Evolutionary conservation across 2,113 vertebrate species (phyloP), one percentile per base, ranked within the genome.

Genomic region (Oncorhynchus clarkii): DNA sequence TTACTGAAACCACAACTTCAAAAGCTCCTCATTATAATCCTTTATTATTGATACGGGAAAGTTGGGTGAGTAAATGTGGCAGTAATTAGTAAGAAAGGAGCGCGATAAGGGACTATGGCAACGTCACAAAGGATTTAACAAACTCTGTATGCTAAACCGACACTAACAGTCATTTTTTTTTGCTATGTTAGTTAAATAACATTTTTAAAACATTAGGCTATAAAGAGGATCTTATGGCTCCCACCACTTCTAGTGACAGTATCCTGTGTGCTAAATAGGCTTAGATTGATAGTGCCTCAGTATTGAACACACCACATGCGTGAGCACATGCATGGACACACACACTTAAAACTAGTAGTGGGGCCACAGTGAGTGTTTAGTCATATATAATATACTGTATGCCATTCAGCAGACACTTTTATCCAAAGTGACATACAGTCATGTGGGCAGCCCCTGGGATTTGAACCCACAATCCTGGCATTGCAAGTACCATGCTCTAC

Each of bases 1-100:
- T 89, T 88, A 89, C 84, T 87, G 81, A 82, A 88, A 78, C 78
- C 84, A 69, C 76, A 65, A 88, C 88, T 87, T 90, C 88, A 89
- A 90, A 89, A 83, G 73, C 26, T 71, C 70, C 65, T 85, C 85
- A 80, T 88, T 86, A 81, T 88, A 89, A 90, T 90, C 80, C 88
- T 87, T 71, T 80, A 87, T 88, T 86, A 90, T 89, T 86, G 80
- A 90, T 82, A 87, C 82, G 78, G 76, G 69, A 72, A 70, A 34
- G 60, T 75, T 69, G 77, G 82, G 83, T 85, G 39, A 39, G 39
- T 9, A 39, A 39, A 39, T 39, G 39, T 39, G 39, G 6, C 6
- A 39, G 8, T 39, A 9, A 39, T 39, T 39, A 39, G 39, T 39
- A 39, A 39, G 39, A 9, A 39, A 39, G 39, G 39, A 39, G 39